Conservation (phyloP, 2,797 vertebrate species). For the Gorsachius magnificus region DNA sequence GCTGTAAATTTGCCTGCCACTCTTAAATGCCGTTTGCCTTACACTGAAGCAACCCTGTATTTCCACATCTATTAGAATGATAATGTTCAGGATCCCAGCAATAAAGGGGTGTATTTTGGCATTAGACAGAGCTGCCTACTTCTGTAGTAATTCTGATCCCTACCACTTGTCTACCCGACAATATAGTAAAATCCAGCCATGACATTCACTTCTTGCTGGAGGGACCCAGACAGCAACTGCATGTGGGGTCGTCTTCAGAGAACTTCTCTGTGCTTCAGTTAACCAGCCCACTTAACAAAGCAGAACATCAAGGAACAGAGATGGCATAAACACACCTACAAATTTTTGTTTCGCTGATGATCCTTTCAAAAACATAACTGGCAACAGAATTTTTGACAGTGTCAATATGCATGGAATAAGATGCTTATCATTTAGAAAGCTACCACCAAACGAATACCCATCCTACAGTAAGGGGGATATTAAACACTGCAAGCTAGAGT, state of each 20-base stretch:
- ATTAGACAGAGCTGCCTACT: background rate
- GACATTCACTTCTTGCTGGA: background rate
- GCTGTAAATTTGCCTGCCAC: background rate
- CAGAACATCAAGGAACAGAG: background rate
- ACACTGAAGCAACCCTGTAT: background rate
- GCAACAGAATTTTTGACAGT: background rate
- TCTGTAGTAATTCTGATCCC: background rate
- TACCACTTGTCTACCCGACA: background rate
- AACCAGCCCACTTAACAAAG: background rate
- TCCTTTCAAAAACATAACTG: background rate
- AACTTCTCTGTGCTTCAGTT: background rate
- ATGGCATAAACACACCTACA: background rate
- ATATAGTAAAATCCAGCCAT: constrained; percentile 6
- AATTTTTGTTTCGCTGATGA: background rate
- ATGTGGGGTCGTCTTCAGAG: background rate
- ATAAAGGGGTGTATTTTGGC: background rate
- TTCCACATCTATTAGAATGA: background rate
- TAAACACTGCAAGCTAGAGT: background rate
- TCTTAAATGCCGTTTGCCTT: background rate
- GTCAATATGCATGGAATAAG: background rate
- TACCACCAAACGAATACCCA: background rate
- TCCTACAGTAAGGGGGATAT: background rate
- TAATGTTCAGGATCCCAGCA: background rate
- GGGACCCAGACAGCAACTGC: background rate
- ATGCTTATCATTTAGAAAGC: constrained; percentile 2